phyloP scores from a whole-genome alignment of 2,888 invertebrate genomes.

The Nasonovia ribisnigri region DNA sequence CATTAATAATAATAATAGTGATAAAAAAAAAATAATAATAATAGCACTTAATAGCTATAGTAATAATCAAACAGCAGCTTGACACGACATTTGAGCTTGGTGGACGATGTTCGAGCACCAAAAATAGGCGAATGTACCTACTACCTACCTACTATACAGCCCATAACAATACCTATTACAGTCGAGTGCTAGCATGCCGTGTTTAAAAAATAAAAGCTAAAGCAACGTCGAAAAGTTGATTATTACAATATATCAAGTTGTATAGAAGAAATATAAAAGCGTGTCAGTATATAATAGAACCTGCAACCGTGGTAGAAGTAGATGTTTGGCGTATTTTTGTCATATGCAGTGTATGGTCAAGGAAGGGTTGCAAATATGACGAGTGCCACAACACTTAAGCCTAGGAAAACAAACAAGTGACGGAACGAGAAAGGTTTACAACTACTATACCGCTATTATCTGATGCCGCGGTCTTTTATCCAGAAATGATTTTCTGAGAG shows the following conservation, averaged over 20 bases:
- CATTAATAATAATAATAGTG: neutral
- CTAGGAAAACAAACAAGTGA: neutral
- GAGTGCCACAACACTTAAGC: neutral
- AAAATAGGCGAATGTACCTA: too few relatives aligned
- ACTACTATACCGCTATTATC: neutral
- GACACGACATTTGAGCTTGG: neutral
- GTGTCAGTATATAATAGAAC: neutral
- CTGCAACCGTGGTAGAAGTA: neutral
- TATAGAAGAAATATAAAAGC: neutral
- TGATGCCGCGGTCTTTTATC: too few relatives aligned
- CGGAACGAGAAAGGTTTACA: neutral
- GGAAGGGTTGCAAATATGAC: neutral
- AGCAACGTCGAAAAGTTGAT: neutral
- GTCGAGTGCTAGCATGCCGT: too few relatives aligned
- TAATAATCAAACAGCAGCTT: neutral
- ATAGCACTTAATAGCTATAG: neutral
- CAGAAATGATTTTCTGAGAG: neutral
- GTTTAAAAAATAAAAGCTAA: too few relatives aligned
- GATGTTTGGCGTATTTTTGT: neutral
- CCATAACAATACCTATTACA: too few relatives aligned
- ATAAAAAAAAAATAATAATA: neutral
- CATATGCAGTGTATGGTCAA: neutral
- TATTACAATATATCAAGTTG: neutral
- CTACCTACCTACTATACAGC: too few relatives aligned
- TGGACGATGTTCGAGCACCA: too few relatives aligned